Base-by-base conservation (phyloP, 2,888 invertebrate genomes). In the Leucoma salicis region DNA sequence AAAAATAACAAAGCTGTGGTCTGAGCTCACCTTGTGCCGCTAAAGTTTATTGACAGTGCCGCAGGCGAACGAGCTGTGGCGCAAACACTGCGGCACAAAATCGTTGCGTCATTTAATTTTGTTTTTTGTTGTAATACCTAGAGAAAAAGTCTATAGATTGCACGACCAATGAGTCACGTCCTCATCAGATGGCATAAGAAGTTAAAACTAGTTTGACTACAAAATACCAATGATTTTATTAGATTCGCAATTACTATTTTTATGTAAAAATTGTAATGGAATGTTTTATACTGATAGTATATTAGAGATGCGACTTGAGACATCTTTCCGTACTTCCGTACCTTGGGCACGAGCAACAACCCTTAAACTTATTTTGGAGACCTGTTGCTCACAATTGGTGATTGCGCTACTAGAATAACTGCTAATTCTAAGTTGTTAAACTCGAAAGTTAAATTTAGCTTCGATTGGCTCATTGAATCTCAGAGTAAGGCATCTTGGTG, bases 31-130 rank as follows among this genome's bases (percentile, higher is more conserved):
- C 81, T 85, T 77, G 82, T 73, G 64, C 77, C 71, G 68, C 66
- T 69, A 80, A 80, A 87, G 88, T 88, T 88, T 88, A 87, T 85
- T 88, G 88, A 88, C 88, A 83, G 87, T 68, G 86, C 82, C 78
- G 55, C 71, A 64, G 79, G 79, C 81, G 58, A 60, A 58, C 55
- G 62, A 62, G 63, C 61, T 47, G 59, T 46, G 68, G 63, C 66
- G 63, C 66, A 57, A 55, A 63, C 64, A 68, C 69, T 73, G 67
- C 70, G 68, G 76, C 74, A 68, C 74, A 71, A 66, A 69, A 70
- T 59, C 65, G 65, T 82, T 87, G 78, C 86, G 83, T 87, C 83
- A 87, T 74, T 63, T n/a, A n/a, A n/a, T n/a, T n/a, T n/a, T 53
- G 58, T 66, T 59, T 66, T 67, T 74, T 70, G 69, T 64, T 58